Conservation (phyloP, 2,888 invertebrate genomes). For the Dynastes grantii region DNA sequence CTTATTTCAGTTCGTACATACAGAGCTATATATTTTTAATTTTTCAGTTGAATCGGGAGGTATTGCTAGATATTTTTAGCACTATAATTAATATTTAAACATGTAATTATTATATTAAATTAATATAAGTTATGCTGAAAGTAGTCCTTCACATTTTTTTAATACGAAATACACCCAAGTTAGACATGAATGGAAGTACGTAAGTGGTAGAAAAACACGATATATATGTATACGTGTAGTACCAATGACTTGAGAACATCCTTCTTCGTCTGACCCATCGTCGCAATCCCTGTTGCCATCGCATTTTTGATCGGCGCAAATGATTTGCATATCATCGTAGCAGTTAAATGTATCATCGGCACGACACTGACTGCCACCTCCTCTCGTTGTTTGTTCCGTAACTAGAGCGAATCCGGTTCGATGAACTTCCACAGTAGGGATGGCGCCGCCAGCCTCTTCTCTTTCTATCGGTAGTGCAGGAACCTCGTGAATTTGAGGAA, state of each 20-base stretch:
- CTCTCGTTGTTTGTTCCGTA: background rate
- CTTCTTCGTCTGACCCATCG: constrained; percentile 79
- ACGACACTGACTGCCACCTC: constrained; percentile 66
- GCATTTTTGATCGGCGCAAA: constrained; percentile 76
- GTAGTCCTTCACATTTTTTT: constrained; percentile 28
- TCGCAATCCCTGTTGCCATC: constrained; percentile 78
- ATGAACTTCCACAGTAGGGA: too few species aligned
- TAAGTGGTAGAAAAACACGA: constrained; percentile 15
- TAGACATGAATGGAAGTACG: background rate
- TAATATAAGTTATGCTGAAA: constrained; percentile 22
- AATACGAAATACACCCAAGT: constrained; percentile 28
- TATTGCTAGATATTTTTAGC: too few species aligned
- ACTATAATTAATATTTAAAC: background rate
- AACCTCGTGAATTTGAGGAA: background rate
- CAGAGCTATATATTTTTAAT: too few species aligned
- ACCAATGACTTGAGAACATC: constrained; percentile 15
- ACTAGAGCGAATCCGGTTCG: too few species aligned
- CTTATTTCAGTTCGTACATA: too few species aligned
- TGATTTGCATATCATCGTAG: constrained; percentile 71
- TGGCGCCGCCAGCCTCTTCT: background rate
- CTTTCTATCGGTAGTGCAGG: constrained; percentile 28
- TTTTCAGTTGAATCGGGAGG: too few species aligned
- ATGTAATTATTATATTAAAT: too few species aligned
- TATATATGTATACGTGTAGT: constrained; percentile 25
- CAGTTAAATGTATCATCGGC: constrained; percentile 74